Conservation (phyloP, 2,113 vertebrate species). For the Barnardius zonarius region DNA sequence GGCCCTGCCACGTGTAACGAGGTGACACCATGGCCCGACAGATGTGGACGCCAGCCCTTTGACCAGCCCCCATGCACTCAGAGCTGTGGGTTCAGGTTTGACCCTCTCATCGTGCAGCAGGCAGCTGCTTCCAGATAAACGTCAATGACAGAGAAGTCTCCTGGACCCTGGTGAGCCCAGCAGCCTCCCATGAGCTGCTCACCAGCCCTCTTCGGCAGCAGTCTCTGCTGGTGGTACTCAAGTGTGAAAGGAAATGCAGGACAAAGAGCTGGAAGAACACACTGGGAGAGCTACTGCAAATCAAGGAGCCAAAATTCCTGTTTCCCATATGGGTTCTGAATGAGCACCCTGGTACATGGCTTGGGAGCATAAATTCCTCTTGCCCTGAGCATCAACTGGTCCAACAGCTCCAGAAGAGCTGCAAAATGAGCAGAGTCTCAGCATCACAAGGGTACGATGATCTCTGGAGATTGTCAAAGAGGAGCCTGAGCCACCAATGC, state of each 20-base stretch:
- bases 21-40: not conserved
- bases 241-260: not conserved
- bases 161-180: fast-evolving
- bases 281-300: not conserved
- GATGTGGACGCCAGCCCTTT: not conserved
- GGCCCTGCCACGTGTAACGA: fast-evolving
- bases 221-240: not conserved
- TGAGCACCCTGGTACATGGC: not conserved
- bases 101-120: fast-evolving
- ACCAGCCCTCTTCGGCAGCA: not conserved
- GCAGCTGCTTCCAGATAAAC: fast-evolving
- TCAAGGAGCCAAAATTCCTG: not conserved
- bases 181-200: not conserved
- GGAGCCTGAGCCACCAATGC: not conserved
- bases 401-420: not conserved
- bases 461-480: not conserved
- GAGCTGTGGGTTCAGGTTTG: not conserved
- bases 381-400: not conserved
- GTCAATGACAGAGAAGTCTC: not conserved
- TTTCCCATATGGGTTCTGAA: not conserved
- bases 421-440: not conserved
- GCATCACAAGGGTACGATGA: no score
- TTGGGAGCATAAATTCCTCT: not conserved
- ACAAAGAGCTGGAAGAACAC: not conserved
- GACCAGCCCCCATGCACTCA: not conserved